Percentiles rank a stretch among this genome's conserved stretches.
Conservation (phyloP, 1,140 invertebrate species). For the Pectinophora gossypiella region DNA sequence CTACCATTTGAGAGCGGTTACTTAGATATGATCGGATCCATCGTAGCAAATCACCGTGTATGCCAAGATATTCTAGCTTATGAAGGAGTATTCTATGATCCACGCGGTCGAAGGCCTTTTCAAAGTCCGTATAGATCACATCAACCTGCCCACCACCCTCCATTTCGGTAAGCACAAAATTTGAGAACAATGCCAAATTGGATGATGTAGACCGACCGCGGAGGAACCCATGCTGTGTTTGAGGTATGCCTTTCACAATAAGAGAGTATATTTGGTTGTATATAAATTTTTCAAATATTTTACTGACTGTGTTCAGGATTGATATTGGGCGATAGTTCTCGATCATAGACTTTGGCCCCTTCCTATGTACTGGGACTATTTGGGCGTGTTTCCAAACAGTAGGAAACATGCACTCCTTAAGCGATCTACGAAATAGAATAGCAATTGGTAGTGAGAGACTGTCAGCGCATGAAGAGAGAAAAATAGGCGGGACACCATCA, state of each 20-base stretch:
- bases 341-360: background rate
- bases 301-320: background rate
- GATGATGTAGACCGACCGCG: background rate
- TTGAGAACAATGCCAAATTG: background rate
- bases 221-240: slow-evolving; percentile 5
- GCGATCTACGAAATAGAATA: background rate
- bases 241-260: background rate
- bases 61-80: background rate
- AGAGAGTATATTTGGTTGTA: background rate
- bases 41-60: background rate
- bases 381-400: background rate
- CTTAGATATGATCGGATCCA: slow-evolving; percentile 5
- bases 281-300: background rate
- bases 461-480: background rate
- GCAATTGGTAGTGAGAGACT: background rate
- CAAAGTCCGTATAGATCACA: background rate
- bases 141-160: background rate
- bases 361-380: background rate
- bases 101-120: slow-evolving; percentile 2
- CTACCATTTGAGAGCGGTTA: slow-evolving; percentile 6
- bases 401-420: background rate
- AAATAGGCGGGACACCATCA: background rate
- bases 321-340: background rate
- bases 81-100: background rate
- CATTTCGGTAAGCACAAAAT: background rate